Evolutionary conservation across 1,140 invertebrate genomes (phyloP).

Genomic region (Drosophila trapezifrons): DNA sequence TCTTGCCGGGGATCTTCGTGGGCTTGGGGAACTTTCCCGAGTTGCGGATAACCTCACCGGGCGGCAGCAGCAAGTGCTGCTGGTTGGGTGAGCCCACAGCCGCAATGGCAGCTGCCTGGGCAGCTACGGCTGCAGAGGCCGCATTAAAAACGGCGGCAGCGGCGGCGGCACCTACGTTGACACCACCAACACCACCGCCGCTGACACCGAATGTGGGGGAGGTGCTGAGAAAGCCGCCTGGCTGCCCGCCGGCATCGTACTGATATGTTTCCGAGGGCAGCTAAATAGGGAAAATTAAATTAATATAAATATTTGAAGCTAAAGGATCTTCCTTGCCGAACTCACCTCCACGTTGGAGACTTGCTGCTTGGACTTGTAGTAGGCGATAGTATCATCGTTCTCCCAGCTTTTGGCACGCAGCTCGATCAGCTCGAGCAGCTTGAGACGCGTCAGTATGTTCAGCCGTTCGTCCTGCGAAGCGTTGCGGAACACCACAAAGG

Average conservation of each 20-base stretch:
- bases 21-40: slow-evolving; percentile 94
- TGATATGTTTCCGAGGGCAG: slow-evolving; percentile 71
- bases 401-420: slow-evolving; percentile 94
- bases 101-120: slow-evolving; percentile 77
- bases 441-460: slow-evolving; percentile 91
- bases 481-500: slow-evolving; percentile 93
- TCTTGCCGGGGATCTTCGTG: slow-evolving; percentile 95
- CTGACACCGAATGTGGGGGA: slow-evolving; percentile 82
- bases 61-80: slow-evolving; percentile 86
- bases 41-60: slow-evolving; percentile 93
- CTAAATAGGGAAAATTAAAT: slow-evolving; percentile 17
- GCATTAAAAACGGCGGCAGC: slow-evolving; percentile 74
- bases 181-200: slow-evolving; percentile 55
- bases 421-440: slow-evolving; percentile 94
- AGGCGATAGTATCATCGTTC: slow-evolving; percentile 91
- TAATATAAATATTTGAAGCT: not conserved
- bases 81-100: slow-evolving; percentile 79
- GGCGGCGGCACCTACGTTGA: slow-evolving; percentile 48
- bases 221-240: slow-evolving; percentile 81
- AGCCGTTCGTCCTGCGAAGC: slow-evolving; percentile 92
- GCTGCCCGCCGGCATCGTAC: slow-evolving; percentile 68
- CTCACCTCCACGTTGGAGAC: slow-evolving; percentile 89
- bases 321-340: not conserved
- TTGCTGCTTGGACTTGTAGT: slow-evolving; percentile 90
- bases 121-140: slow-evolving; percentile 69